phyloP scores from a whole-genome alignment of 1,140 invertebrate genomes.

The Drosophila mojavensis region DNA sequence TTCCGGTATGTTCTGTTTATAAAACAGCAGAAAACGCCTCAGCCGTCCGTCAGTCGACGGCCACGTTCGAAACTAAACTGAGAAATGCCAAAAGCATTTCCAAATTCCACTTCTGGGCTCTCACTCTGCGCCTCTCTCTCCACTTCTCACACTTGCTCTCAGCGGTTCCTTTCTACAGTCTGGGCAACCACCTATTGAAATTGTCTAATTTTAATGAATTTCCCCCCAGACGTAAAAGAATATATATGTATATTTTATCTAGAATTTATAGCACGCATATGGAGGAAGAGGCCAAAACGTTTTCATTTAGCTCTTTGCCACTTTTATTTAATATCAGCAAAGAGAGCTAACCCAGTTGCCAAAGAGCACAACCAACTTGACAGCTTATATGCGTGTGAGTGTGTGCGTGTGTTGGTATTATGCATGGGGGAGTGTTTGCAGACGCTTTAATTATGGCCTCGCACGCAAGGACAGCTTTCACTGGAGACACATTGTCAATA shows the following conservation, averaged over 20 bases:
- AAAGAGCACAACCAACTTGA: constrained; percentile 39
- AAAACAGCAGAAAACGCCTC: constrained; percentile 30
- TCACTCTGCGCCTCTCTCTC: constrained; percentile 26
- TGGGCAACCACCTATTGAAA: constrained; percentile 54
- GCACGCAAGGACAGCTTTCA: constrained; percentile 43
- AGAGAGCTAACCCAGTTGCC: constrained; percentile 57
- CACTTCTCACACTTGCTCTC: constrained; percentile 32
- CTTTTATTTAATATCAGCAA: constrained; percentile 41
- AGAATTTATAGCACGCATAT: constrained; percentile 46
- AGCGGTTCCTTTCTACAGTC: constrained; percentile 11
- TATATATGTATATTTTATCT: constrained; percentile 33
- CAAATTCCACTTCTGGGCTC: constrained; percentile 74
- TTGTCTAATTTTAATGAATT: constrained; percentile 77
- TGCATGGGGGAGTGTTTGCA: constrained; percentile 18
- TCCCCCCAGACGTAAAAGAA: constrained; percentile 19
- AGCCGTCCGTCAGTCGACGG: constrained; percentile 62
- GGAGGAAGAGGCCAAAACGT: constrained; percentile 17
- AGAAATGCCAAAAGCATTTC: constrained; percentile 71
- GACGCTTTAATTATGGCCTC: constrained; percentile 47
- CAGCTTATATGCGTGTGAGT: constrained; percentile 2
- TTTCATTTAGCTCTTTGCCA: constrained; percentile 32
- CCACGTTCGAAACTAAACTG: constrained; percentile 73
- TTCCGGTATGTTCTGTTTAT: constrained; percentile 50
- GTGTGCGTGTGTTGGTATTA: constrained; percentile 25
- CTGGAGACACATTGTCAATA: constrained; percentile 7